phyloP scores from a whole-genome alignment of 2,888 invertebrate genomes.

The Sminthurides aquaticus region DNA sequence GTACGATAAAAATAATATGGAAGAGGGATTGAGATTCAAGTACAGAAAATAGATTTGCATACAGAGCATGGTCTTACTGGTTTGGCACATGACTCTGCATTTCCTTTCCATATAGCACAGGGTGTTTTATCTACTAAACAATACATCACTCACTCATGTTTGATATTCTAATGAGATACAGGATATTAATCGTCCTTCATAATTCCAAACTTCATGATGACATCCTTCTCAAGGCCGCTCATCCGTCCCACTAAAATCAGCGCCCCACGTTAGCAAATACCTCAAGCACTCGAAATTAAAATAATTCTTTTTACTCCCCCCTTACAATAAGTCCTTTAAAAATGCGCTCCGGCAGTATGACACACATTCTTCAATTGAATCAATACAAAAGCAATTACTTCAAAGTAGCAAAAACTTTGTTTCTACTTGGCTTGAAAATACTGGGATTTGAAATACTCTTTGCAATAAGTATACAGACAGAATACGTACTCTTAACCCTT shows the following conservation, averaged over 20 bases:
- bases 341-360: too few species aligned
- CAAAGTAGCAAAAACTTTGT: too few species aligned
- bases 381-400: too few species aligned
- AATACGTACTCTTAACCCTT: too few species aligned
- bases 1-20: background rate
- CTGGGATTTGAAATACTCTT: too few species aligned
- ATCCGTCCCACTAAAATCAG: background rate
- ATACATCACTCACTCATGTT: background rate
- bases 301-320: too few species aligned
- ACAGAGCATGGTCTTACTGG: background rate
- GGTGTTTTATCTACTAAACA: background rate
- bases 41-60: background rate
- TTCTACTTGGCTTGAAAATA: too few species aligned
- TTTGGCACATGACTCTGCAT: background rate
- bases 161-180: slow-evolving; percentile 7
- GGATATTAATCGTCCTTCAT: slow-evolving; percentile 7
- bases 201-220: background rate
- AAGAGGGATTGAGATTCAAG: background rate
- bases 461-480: too few species aligned
- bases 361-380: too few species aligned
- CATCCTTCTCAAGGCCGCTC: slow-evolving; percentile 3
- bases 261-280: too few species aligned
- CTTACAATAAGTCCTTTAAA: too few species aligned
- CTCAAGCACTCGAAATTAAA: too few species aligned
- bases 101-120: background rate